Conservation (phyloP, 2,113 vertebrate genomes). For the Malurus elegans region DNA sequence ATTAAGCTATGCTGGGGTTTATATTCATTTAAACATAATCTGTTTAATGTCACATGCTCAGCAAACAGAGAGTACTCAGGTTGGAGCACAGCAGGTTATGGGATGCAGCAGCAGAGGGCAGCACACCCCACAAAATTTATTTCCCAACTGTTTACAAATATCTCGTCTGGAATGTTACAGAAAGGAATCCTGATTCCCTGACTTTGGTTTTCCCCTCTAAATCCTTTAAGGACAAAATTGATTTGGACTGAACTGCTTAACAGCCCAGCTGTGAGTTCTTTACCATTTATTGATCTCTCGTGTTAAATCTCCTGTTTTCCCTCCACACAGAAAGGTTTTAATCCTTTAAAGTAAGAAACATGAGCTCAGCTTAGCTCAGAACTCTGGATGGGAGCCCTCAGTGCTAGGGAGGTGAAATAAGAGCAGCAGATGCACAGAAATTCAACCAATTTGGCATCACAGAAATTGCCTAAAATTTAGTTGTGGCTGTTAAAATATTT, state of each 20-base stretch:
- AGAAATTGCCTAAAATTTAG: neutral
- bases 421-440: neutral
- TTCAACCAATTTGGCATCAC: too few relatives aligned
- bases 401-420: neutral
- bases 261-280: neutral
- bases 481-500: neutral
- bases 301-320: neutral
- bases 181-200: neutral
- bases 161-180: neutral
- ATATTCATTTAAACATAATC: neutral
- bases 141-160: neutral
- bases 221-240: neutral
- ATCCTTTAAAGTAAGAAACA: neutral
- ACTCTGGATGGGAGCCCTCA: neutral
- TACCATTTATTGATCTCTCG: neutral
- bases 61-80: neutral
- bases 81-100: neutral
- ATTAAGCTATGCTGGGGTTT: neutral
- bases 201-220: neutral
- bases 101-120: slow-evolving; percentile 60
- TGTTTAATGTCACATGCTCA: neutral
- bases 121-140: neutral
- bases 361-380: neutral
- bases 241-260: neutral
- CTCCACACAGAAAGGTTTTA: neutral